Evolutionary conservation across 2,888 invertebrate species (phyloP), one percentile per base, ranked within the genome.

Genomic region (Sinelater perroti): DNA sequence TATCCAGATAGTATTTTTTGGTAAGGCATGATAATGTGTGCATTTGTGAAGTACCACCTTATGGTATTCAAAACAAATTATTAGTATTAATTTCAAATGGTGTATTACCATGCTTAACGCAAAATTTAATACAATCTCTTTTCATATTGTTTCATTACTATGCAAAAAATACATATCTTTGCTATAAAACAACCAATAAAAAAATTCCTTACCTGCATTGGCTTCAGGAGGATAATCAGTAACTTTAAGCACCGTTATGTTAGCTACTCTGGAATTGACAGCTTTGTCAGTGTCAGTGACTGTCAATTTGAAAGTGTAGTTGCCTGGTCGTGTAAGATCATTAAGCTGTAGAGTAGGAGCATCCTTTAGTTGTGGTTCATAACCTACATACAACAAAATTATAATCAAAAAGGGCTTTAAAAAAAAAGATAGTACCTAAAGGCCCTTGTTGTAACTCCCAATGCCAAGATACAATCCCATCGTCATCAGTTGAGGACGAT

Each of bases 161-260:
- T n/a, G n/a, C n/a, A n/a, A n/a, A 2, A 28, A 28, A 28, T 28
- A n/a, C 10, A n/a, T 5, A 28, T 28, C 8, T 28, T 3, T 28
- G 10, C 10, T 28, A 5, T 2, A 28, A 28, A 28, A 10, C 8
- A 28, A 28, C n/a, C n/a, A n/a, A n/a, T n/a, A n/a, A n/a, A n/a
- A n/a, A n/a, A n/a, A n/a, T n/a, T n/a, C n/a, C n/a, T 49, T 72
- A 84, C 86, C 90, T 38, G 96, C 96, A 82, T 95, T 95, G 0
- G 96, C 96, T 75, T 93, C 93, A 0, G 97, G 97, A 0, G 95
- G 95, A 79, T 97, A 97, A 75, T 97, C 97, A 0, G 88, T 93
- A 66, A 91, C 91, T 80, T 95, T 93, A 11, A 95, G 79, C 8
- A 96, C 95, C 2, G 91, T 93, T 47, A 97, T 90, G 74, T 91